phyloP scores from a whole-genome alignment of 1,140 invertebrate species.

The Heliconius congener region DNA sequence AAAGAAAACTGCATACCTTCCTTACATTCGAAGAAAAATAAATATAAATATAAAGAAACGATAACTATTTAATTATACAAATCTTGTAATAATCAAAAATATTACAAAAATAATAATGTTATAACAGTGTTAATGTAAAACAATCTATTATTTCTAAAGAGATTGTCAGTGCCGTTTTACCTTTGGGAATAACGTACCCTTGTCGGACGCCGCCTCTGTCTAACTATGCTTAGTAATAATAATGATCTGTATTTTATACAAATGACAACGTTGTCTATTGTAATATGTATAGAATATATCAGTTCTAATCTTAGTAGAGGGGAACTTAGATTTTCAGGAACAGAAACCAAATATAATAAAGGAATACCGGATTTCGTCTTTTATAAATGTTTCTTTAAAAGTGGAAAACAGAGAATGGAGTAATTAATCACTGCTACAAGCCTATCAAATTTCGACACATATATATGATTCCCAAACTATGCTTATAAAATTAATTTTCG shows the following conservation, averaged over 20 bases:
- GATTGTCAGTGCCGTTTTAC: constrained; percentile 29
- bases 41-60: too few species aligned
- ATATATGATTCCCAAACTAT: too few species aligned
- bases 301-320: too few species aligned
- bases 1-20: too few species aligned
- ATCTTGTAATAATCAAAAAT: neutral
- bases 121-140: constrained; percentile 47
- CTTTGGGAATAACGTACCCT: constrained; percentile 1
- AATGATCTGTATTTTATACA: neutral
- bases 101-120: neutral
- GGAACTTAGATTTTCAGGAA: too few species aligned
- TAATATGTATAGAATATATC: neutral
- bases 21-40: too few species aligned
- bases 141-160: constrained; percentile 53
- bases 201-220: neutral
- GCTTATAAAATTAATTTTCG: too few species aligned
- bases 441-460: too few species aligned
- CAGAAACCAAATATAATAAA: too few species aligned
- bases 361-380: too few species aligned
- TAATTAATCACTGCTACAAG: neutral
- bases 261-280: neutral
- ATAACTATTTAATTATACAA: too few species aligned
- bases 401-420: neutral
- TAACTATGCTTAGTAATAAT: neutral
- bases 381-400: too few species aligned